A percentile compares a stretch with the other conserved stretches of the same genome.
Evolutionary conservation across 2,888 invertebrate genomes (phyloP).

Genomic region (Acrocera orbiculus): DNA sequence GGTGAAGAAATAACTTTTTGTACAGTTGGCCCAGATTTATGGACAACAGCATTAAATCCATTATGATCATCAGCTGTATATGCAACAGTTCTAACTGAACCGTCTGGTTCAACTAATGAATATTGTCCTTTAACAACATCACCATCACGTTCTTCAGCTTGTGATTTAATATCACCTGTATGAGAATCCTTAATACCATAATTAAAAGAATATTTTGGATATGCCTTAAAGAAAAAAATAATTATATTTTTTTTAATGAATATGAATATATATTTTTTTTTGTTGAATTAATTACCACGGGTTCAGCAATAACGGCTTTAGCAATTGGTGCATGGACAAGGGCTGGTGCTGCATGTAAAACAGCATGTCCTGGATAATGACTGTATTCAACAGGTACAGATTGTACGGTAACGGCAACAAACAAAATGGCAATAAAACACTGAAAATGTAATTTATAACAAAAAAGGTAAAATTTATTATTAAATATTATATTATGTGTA

Average conservation of each 20-base stretch:
- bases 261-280: too few relatives aligned
- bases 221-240: slow-evolving; percentile 33
- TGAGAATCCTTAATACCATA: slow-evolving; percentile 53
- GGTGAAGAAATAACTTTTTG: slow-evolving; percentile 26
- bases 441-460: slow-evolving; percentile 14
- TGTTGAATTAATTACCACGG: slow-evolving; percentile 18
- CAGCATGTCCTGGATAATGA: slow-evolving; percentile 23
- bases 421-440: slow-evolving; percentile 28
- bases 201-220: slow-evolving; percentile 51
- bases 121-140: slow-evolving; percentile 55
- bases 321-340: slow-evolving; percentile 15
- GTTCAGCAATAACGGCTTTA: slow-evolving; percentile 18
- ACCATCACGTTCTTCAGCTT: slow-evolving; percentile 49
- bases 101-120: slow-evolving; percentile 34
- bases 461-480: background rate
- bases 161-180: slow-evolving; percentile 54
- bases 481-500: background rate
- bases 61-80: slow-evolving; percentile 53
- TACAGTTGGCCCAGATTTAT: slow-evolving; percentile 43
- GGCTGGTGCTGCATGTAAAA: slow-evolving; percentile 15
- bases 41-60: slow-evolving; percentile 53
- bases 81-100: slow-evolving; percentile 37
- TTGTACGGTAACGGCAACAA: slow-evolving; percentile 24
- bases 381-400: slow-evolving; percentile 29
- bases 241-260: background rate